Evolutionary conservation across 2,888 invertebrate genomes (phyloP).

Genomic region (Dasysyrphus albostriatus): DNA sequence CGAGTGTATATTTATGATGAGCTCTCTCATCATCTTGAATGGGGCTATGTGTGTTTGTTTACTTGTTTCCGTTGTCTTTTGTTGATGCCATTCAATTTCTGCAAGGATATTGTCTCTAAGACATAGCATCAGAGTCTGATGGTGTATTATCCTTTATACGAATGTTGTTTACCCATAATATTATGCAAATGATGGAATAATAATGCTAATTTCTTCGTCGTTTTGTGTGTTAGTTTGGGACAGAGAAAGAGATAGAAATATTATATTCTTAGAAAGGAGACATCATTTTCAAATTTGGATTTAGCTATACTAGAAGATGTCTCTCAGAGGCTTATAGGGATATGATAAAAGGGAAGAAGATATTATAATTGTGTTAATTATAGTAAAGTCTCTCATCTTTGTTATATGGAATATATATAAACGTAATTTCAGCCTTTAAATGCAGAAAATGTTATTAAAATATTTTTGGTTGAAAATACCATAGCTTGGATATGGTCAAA

Average conservation of each 20-base stretch:
- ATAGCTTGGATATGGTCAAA: slow-evolving; percentile 4
- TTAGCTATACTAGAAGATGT: background rate
- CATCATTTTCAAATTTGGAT: slow-evolving; percentile 7
- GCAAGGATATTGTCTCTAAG: slow-evolving; percentile 22
- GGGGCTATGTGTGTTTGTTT: background rate
- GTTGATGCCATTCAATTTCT: slow-evolving; percentile 8
- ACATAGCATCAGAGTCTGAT: background rate
- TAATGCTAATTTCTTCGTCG: slow-evolving; percentile 66
- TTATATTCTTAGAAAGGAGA: background rate
- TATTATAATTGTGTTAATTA: slow-evolving; percentile 59
- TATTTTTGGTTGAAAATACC: slow-evolving; percentile 10
- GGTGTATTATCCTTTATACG: slow-evolving; percentile 48
- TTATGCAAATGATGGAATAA: slow-evolving; percentile 71
- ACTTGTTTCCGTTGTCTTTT: slow-evolving; percentile 1
- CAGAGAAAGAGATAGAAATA: background rate
- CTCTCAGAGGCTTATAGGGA: background rate
- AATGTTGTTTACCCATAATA: slow-evolving; percentile 56
- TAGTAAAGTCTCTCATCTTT: slow-evolving; percentile 48
- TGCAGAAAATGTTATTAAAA: slow-evolving; percentile 5
- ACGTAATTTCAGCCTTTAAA: slow-evolving; percentile 12
- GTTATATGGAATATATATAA: slow-evolving; percentile 4
- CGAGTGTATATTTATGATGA: background rate
- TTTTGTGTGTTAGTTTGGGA: slow-evolving; percentile 40
- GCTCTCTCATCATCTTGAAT: background rate
- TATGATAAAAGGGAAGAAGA: slow-evolving; percentile 2